Percentiles rank a stretch among this genome's conserved stretches.
These are phyloP conservation scores for Rana temporaria DNA, from an alignment of 2,113 vertebrate species.

Conservation along the genomic window DNA sequence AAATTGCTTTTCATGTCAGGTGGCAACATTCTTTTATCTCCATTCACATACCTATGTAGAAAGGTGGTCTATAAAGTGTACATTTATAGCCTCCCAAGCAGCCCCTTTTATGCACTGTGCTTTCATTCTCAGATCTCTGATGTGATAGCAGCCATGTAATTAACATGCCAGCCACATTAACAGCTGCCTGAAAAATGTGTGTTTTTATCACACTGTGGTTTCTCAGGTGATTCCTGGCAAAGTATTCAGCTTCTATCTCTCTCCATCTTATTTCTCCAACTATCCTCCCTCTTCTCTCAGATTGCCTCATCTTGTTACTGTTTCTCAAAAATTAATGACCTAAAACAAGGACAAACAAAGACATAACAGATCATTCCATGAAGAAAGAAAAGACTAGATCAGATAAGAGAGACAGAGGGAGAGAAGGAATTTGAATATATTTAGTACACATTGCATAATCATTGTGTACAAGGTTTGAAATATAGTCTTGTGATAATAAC, in stretches of 20 bases:
- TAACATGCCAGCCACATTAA: constrained; percentile 49
- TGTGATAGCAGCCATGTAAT: constrained; percentile 30
- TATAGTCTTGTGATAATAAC: background rate
- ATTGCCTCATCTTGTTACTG: constrained; percentile 3
- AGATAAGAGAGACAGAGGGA: background rate
- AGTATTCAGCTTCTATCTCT: background rate
- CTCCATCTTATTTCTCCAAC: background rate
- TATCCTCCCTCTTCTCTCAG: background rate
- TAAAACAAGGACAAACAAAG: constrained; percentile 53
- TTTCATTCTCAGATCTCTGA: background rate
- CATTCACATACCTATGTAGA: background rate
- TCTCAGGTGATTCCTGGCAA: constrained; percentile 38
- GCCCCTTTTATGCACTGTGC: background rate
- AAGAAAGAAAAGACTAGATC: constrained; percentile 21
- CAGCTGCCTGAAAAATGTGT: constrained; percentile 40
- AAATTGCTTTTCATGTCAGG: background rate
- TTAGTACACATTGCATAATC: background rate
- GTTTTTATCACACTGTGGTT: constrained; percentile 29
- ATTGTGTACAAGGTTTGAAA: background rate
- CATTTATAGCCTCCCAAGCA: background rate
- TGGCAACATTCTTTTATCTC: background rate
- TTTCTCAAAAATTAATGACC: constrained; percentile 49
- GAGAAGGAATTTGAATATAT: constrained; percentile 2
- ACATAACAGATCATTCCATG: constrained; percentile 39
- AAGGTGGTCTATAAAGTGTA: background rate